Evolutionary conservation across 2,888 invertebrate genomes (phyloP), one percentile per base, ranked within the genome.

Genomic region (Athalia circularis): DNA sequence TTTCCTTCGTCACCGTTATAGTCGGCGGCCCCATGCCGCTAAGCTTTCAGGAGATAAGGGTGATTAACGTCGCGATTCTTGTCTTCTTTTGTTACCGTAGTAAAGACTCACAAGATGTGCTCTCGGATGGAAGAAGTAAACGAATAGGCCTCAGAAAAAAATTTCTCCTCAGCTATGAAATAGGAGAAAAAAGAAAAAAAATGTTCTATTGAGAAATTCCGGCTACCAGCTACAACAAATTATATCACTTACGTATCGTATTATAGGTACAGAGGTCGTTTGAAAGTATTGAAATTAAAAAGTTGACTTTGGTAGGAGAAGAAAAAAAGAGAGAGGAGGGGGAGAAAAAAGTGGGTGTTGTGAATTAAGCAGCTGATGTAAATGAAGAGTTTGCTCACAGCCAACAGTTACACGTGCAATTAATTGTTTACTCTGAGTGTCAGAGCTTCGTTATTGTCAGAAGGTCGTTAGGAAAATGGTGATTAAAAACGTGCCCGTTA

Each of bases 401-500:
- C 54, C 13, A 47, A 72, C 47, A 45, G 57, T 72, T 59, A 45
- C 59, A 57, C 47, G 72, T 9, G 59, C 45, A n/a, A 9, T 59
- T 72, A 72, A 72, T 72, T 72, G 72, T 72, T 72, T 59, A 45
- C 57, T 59, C 59, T n/a, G 52, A 59, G 72, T 59, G 59, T 72
- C 72, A 45, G 52, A 52, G 72, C 72, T 15, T 45, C 59, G 72
- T 72, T 72, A 72, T 45, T 72, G 72, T 72, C 59, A 59, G 47
- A 59, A 47, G 47, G 72, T 47, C 57, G 72, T 72, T 52, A 47
- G 47, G 72, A 13, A 59, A 72, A 72, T 72, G 72, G 72, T 72
- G 72, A 72, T 72, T 72, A 59, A 72, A 59, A 72, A 72, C 57
- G 72, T 59, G 59, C 72, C 59, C 72, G 72, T 59, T 72, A 15